Conservation (phyloP, 2,797 vertebrate species). For the Champsocephalus gunnari region DNA sequence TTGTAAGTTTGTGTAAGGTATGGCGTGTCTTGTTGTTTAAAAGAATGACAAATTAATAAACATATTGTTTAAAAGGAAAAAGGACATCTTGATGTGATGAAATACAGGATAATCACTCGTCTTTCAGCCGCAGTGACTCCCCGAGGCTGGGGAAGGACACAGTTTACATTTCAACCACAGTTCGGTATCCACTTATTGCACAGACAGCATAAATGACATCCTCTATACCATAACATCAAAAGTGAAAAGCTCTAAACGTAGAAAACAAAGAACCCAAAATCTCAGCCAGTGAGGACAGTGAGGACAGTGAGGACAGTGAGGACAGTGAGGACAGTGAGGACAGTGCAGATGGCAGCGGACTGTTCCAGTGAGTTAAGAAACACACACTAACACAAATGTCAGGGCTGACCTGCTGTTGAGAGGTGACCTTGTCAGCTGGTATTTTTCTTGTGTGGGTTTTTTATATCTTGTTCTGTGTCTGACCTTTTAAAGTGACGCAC, state of each 20-base stretch:
- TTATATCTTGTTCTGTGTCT: constrained; percentile 47
- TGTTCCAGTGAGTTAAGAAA: constrained; percentile 48
- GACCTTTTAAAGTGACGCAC: constrained; percentile 66
- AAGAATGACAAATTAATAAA: no score
- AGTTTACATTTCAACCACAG: constrained; percentile 50
- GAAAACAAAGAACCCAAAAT: constrained; percentile 62
- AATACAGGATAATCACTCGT: constrained; percentile 33
- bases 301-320: no score
- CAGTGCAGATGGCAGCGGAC: constrained; percentile 51
- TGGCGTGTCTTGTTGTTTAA: no score
- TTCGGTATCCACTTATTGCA: constrained; percentile 44
- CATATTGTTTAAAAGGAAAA: neutral
- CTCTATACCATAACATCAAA: constrained; percentile 6
- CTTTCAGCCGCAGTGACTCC: constrained; percentile 37
- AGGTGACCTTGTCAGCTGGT: constrained; percentile 68
- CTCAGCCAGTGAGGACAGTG: constrained; percentile 51
- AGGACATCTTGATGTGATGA: constrained; percentile 10
- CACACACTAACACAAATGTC: constrained; percentile 50
- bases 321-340: constrained; percentile 13
- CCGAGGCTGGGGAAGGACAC: constrained; percentile 26
- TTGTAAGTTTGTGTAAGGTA: no score
- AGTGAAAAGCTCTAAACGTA: constrained; percentile 20
- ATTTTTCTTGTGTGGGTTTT: constrained; percentile 56
- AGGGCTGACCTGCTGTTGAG: constrained; percentile 59
- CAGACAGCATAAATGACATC: constrained; percentile 46